Conservation (phyloP, 2,797 vertebrate species). For the Neoniphon sammara region DNA sequence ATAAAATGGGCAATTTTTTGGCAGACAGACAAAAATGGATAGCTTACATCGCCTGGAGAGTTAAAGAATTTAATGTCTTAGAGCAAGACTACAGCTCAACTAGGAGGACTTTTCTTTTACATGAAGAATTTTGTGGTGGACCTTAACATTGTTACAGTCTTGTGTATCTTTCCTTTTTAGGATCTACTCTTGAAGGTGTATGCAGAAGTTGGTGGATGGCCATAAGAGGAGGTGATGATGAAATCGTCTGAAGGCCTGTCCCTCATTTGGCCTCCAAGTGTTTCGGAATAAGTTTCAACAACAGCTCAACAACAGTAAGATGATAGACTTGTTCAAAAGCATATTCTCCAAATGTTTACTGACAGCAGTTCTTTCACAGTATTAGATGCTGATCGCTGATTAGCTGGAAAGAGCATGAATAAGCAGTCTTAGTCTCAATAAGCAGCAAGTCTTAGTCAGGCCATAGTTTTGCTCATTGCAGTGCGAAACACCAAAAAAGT, state of each 20-base stretch:
- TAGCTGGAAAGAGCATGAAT: background rate
- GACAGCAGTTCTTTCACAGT: background rate
- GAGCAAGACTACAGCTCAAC: no score
- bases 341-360: background rate
- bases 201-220: background rate
- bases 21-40: background rate
- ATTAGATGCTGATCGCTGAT: no score
- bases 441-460: background rate
- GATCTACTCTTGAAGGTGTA: background rate
- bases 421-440: no score
- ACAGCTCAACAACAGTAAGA: background rate
- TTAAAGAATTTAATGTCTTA: background rate
- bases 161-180: background rate
- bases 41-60: background rate
- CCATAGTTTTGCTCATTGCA: background rate
- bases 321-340: background rate
- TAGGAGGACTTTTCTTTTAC: no score
- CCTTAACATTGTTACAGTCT: no score
- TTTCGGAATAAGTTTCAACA: conserved; percentile 4
- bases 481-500: background rate
- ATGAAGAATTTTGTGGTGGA: no score
- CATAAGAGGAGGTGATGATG: conserved; percentile 32
- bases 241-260: conserved; percentile 37
- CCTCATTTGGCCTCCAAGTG: conserved; percentile 36
- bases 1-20: background rate